These are phyloP conservation scores for Vespertilio murinus DNA, from an alignment of 2,797 vertebrate species.

Conservation along the genomic window DNA sequence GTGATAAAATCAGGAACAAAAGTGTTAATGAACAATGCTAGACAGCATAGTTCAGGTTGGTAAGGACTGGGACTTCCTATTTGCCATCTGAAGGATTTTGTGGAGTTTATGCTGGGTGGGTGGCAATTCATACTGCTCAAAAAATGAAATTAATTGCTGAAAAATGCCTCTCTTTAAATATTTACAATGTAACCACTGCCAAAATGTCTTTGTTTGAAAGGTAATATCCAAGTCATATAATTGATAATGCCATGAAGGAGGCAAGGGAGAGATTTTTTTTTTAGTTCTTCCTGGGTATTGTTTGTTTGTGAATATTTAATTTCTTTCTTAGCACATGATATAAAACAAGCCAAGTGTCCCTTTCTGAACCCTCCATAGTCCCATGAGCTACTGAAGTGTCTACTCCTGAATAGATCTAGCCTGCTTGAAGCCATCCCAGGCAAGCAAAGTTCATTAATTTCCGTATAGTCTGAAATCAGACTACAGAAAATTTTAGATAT, in stretches of 20 bases:
- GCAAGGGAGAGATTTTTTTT: neutral
- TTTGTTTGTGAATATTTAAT: neutral
- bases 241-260: neutral
- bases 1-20: neutral
- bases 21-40: neutral
- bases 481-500: neutral
- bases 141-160: conserved; percentile 13
- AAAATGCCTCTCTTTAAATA: conserved; percentile 15
- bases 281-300: neutral
- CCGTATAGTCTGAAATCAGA: neutral
- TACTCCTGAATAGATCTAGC: neutral
- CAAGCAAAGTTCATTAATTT: neutral
- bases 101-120: neutral
- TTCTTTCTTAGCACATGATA: neutral
- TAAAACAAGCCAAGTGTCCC: neutral
- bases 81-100: neutral
- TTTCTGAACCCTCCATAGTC: neutral
- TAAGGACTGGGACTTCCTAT: neutral
- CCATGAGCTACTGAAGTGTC: neutral
- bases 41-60: neutral
- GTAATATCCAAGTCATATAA: neutral
- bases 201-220: neutral
- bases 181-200: neutral
- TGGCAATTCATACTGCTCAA: neutral
- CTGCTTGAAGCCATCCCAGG: neutral